Base-by-base conservation (phyloP, 35 echinoderm and acorn worm species). In the Apostichopus californicus region DNA sequence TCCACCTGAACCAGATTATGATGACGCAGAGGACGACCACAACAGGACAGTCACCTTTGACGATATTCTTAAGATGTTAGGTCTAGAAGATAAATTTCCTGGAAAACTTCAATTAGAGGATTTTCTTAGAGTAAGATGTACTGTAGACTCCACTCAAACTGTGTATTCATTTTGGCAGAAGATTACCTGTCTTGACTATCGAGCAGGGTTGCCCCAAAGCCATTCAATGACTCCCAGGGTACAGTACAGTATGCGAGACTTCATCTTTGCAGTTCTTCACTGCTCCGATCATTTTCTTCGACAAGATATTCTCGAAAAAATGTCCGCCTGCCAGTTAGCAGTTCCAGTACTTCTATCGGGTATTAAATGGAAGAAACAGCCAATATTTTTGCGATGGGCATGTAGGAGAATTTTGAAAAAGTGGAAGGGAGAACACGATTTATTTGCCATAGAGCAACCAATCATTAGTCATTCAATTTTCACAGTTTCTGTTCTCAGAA, bases 251-350 rank as follows among this genome's bases (percentile, higher is more conserved):
- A 71, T 71, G 18, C 55, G 57, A 26, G 86, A 87, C 18, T 63
- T 87, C 13, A 6, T 71, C 4, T 87, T 87, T 68, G 57, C n/a
- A 3, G 64, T 87, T 28, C 18, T 87, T 8, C 86, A 87, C 59
- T 87, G 86, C 57, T 17, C 68, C 0, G 86, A 89, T 52, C 8
- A 54, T 64, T 89, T 26, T 14, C 24, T 89, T 60, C 57, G 64
- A 21, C 86, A 89, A 89, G 57, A 89, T 53, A 68, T 89, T 52
- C 63, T 89, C 7, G 58, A 61, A 61, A 61, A 61, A 12, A 61
- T 61, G 58, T 73, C 70, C 11, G 70, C 70, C 70, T 73, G 70
- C 70, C 70, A 73, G 70, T 73, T 73, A 73, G 70, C 70, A 73
- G n/a, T 73, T 21, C 70, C 70, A 10, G 0, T 73, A 73, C 70